Conservation (phyloP, 1,140 invertebrate genomes). For the Phortica variegata region DNA sequence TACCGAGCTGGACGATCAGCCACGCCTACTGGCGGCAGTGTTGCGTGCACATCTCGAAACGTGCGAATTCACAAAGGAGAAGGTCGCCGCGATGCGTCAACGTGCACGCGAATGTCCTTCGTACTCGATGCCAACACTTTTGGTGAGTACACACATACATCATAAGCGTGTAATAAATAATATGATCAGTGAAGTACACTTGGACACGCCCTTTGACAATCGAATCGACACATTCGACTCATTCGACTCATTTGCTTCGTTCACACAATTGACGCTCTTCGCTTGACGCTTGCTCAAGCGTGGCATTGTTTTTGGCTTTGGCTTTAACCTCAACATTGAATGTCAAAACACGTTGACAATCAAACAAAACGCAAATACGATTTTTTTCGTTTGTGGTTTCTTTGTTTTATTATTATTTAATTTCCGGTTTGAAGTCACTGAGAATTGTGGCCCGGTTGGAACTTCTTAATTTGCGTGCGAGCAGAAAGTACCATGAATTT, state of each 20-base stretch:
- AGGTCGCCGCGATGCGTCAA: slow-evolving; percentile 82
- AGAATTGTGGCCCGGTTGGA: too few species aligned
- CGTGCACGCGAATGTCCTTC: slow-evolving; percentile 82
- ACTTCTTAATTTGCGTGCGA: too few species aligned
- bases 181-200: not conserved
- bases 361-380: too few species aligned
- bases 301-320: slow-evolving; percentile 22
- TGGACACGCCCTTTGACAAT: too few species aligned
- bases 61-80: slow-evolving; percentile 92
- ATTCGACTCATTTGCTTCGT: too few species aligned
- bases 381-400: too few species aligned
- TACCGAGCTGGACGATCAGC: slow-evolving; percentile 89
- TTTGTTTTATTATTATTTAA: too few species aligned
- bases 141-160: slow-evolving; percentile 36
- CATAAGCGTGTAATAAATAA: not conserved
- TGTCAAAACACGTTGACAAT: slow-evolving; percentile 25
- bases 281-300: slow-evolving; percentile 7
- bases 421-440: too few species aligned
- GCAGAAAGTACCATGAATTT: too few species aligned
- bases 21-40: slow-evolving; percentile 78
- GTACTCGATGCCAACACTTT: slow-evolving; percentile 72
- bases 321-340: slow-evolving; percentile 11
- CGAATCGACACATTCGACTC: too few species aligned
- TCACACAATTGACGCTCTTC: not conserved
- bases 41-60: slow-evolving; percentile 91